A percentile compares a stretch with the other conserved stretches of the same genome.
Conservation (phyloP, 2,113 vertebrate species). For the Strix aluco region DNA sequence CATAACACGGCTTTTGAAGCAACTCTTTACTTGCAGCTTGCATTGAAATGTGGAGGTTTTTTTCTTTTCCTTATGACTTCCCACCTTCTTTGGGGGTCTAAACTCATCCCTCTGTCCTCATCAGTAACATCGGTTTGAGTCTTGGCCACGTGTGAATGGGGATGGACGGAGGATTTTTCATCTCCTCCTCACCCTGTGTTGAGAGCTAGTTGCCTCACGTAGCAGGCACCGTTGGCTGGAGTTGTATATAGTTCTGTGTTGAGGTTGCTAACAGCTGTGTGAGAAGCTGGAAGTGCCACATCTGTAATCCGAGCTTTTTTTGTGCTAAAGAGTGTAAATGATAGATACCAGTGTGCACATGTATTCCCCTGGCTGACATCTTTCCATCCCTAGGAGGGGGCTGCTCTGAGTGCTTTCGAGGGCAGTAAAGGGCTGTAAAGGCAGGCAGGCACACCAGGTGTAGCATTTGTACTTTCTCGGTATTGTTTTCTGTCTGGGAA, state of each 20-base stretch:
- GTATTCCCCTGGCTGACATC: background rate
- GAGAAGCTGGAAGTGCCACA: background rate
- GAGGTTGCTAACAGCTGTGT: background rate
- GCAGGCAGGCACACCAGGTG: background rate
- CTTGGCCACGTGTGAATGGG: background rate
- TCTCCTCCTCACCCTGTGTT: background rate
- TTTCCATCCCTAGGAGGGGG: background rate
- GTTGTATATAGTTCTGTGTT: background rate
- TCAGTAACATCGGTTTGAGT: background rate
- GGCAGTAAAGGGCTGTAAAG: background rate
- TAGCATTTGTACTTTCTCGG: background rate
- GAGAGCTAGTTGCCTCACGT: background rate
- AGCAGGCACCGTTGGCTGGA: background rate
- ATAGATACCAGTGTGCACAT: background rate
- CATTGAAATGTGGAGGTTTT: background rate
- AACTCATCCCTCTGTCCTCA: background rate
- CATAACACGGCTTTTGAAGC: background rate
- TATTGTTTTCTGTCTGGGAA: constrained; percentile 53
- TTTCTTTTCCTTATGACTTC: background rate
- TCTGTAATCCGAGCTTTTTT: background rate
- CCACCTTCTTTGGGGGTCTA: background rate
- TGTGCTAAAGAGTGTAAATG: background rate
- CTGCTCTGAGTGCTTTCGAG: background rate
- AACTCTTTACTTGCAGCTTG: background rate
- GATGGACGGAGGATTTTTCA: background rate